Conservation (phyloP, 2,113 vertebrate genomes). For the Mugil cephalus region DNA sequence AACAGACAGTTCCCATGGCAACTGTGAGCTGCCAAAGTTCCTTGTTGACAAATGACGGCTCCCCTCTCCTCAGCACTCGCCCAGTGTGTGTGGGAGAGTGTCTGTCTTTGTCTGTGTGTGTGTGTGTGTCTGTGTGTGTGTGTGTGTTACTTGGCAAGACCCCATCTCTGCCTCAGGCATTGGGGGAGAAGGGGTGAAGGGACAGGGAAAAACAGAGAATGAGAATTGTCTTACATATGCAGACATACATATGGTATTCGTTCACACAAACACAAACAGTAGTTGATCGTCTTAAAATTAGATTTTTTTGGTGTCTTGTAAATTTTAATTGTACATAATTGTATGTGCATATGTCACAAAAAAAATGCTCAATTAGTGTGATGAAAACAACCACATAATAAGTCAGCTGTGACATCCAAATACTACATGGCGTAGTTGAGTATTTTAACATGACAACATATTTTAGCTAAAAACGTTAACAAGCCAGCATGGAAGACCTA, state of each 20-base stretch:
- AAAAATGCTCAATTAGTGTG: too few relatives aligned
- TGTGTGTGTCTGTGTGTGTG: conserved; percentile 81
- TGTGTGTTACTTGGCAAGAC: conserved; percentile 82
- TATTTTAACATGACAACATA: too few relatives aligned
- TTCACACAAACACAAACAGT: conserved; percentile 3
- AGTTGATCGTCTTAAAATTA: too few relatives aligned
- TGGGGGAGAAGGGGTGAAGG: conserved; percentile 1
- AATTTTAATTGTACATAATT: too few relatives aligned
- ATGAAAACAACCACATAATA: too few relatives aligned
- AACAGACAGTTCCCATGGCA: conserved; percentile 94
- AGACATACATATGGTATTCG: conserved; percentile 21
- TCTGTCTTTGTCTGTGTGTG: conserved; percentile 49
- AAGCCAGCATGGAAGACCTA: too few relatives aligned
- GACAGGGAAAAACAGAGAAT: conserved; percentile 15
- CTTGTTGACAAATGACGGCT: conserved; percentile 92
- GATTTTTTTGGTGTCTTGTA: too few relatives aligned
- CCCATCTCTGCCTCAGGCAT: conserved; percentile 78
- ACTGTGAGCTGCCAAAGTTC: conserved; percentile 89
- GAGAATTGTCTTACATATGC: conserved; percentile 45
- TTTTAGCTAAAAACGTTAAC: too few relatives aligned
- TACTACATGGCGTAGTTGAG: too few relatives aligned
- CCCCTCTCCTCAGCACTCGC: conserved; percentile 82
- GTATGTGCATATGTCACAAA: too few relatives aligned
- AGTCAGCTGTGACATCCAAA: too few relatives aligned
- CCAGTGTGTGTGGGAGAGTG: conserved; percentile 46